phyloP scores from a whole-genome alignment of 2,797 vertebrate species.

The Spinus pinus region DNA sequence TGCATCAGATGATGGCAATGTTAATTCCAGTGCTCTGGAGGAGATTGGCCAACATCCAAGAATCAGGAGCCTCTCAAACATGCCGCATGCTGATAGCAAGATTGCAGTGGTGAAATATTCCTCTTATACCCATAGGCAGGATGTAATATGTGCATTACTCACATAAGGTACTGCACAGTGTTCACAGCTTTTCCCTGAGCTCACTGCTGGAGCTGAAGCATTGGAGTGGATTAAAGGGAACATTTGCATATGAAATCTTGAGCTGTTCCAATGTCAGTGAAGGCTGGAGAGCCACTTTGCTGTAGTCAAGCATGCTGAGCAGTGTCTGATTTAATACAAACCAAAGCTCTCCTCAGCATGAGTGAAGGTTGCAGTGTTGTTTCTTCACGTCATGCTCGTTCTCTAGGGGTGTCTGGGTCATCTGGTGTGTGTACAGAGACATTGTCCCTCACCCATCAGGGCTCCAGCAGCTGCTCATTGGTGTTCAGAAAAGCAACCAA shows the following conservation, averaged over 20 bases:
- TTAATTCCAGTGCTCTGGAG: not conserved
- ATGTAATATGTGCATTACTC: not conserved
- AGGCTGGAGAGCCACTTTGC: not conserved
- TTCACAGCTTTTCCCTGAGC: not conserved
- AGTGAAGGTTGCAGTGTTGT: not conserved
- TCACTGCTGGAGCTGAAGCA: not conserved
- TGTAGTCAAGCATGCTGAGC: not conserved
- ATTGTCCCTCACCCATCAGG: not conserved
- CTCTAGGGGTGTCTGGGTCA: not conserved
- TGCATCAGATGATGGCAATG: not conserved
- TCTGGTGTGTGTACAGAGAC: not conserved
- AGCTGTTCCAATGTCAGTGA: not conserved
- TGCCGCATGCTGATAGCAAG: not conserved
- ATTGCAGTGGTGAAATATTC: not conserved
- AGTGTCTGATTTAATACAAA: not conserved
- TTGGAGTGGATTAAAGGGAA: not conserved
- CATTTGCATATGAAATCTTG: not conserved
- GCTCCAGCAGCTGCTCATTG: not conserved
- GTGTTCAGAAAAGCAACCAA: not conserved
- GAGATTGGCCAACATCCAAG: not conserved
- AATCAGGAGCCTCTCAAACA: not conserved
- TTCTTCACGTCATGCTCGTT: not conserved
- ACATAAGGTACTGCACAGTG: not conserved
- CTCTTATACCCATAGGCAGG: not conserved
- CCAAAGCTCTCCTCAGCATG: not conserved